Conservation (phyloP, 2,888 invertebrate species). For the Temnothorax rugatulus region DNA sequence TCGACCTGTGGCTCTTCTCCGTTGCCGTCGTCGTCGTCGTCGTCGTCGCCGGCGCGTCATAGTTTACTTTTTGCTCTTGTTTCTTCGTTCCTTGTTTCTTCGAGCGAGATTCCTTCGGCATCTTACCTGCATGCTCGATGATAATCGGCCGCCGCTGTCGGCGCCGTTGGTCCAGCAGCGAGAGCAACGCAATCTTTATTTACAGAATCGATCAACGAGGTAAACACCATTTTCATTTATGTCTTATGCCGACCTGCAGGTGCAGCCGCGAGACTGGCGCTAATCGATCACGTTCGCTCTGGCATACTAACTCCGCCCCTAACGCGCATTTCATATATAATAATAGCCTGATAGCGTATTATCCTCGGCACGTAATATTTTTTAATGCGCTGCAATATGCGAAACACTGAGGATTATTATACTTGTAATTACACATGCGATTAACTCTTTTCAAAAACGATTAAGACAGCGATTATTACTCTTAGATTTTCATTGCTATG, state of each 20-base stretch:
- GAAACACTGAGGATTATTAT: background rate
- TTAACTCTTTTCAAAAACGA: background rate
- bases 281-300: slow-evolving; percentile 58
- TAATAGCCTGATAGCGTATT: slow-evolving; percentile 1
- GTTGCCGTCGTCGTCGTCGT: slow-evolving; percentile 52
- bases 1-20: slow-evolving; percentile 66
- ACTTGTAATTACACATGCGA: slow-evolving; percentile 22
- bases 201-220: slow-evolving; percentile 71
- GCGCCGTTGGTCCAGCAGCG: slow-evolving; percentile 14
- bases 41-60: slow-evolving; percentile 39
- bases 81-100: slow-evolving; percentile 51
- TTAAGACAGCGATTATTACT: background rate
- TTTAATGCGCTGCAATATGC: background rate
- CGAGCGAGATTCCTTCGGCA: slow-evolving; percentile 56
- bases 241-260: slow-evolving; percentile 49
- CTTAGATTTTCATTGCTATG: background rate
- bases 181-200: slow-evolving; percentile 69
- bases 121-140: slow-evolving; percentile 69
- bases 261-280: slow-evolving; percentile 32
- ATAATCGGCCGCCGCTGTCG: slow-evolving; percentile 65
- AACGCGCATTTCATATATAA: slow-evolving; percentile 24
- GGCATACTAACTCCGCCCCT: slow-evolving; percentile 20
- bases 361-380: slow-evolving; percentile 21
- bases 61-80: slow-evolving; percentile 32
- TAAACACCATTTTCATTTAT: slow-evolving; percentile 70